Evolutionary conservation across 2,888 invertebrate genomes (phyloP).

Genomic region (Aleiodes leptofemur): DNA sequence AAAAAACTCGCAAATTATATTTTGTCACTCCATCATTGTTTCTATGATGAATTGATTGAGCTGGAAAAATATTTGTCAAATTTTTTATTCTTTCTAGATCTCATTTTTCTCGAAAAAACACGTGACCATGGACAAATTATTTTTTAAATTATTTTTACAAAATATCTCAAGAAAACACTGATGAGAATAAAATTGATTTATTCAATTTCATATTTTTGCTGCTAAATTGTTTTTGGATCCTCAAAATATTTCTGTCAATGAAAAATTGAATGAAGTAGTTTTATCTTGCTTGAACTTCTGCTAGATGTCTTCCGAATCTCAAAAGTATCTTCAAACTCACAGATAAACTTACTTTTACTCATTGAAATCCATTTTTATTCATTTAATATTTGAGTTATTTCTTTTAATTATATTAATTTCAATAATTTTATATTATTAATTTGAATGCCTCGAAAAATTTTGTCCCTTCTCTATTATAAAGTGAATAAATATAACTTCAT

Average conservation of each 20-base stretch:
- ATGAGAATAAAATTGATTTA: not conserved
- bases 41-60: no score
- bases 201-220: not conserved
- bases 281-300: constrained; percentile 10
- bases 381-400: constrained; percentile 43
- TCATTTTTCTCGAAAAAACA: no score
- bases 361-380: constrained; percentile 46
- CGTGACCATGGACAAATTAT: no score
- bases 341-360: constrained; percentile 34
- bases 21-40: no score
- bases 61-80: no score
- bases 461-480: constrained; percentile 31
- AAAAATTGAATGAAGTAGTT: not conserved
- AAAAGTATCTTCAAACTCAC: constrained; percentile 20
- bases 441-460: constrained; percentile 60
- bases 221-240: constrained; percentile 3
- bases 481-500: constrained; percentile 13
- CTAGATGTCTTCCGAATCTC: constrained; percentile 2
- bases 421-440: constrained; percentile 43
- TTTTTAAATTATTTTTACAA: not conserved
- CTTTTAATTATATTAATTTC: constrained; percentile 61
- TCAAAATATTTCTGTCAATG: not conserved
- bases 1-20: no score
- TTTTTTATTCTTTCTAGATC: no score
- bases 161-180: not conserved